Evolutionary conservation across 1,140 invertebrate genomes (phyloP).

Genomic region (Brachionus manjavacas): DNA sequence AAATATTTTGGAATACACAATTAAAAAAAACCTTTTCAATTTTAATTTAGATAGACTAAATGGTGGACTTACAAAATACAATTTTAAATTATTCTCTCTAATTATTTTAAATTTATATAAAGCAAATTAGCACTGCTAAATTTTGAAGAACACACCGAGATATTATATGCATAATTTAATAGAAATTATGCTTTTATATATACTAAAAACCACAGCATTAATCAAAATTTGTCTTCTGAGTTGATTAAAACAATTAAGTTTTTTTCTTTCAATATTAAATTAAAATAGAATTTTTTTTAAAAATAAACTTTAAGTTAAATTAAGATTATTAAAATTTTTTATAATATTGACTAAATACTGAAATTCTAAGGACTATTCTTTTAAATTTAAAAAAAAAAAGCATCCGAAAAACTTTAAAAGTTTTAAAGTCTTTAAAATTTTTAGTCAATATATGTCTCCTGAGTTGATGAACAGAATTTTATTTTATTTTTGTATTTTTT

Average conservation of each 20-base stretch:
- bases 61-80: neutral
- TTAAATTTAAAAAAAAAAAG: too few species aligned
- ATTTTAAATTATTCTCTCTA: neutral
- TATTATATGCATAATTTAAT: neutral
- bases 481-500: too few species aligned
- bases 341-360: too few species aligned
- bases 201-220: neutral
- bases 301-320: too few species aligned
- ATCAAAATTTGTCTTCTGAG: neutral
- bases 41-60: neutral
- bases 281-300: neutral
- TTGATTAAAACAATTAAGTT: neutral
- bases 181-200: neutral
- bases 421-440: too few species aligned
- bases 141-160: neutral
- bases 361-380: too few species aligned
- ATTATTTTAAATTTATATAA: neutral
- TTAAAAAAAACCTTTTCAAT: too few species aligned
- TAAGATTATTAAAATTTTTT: too few species aligned
- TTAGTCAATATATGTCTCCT: too few species aligned
- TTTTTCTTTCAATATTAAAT: neutral
- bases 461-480: too few species aligned
- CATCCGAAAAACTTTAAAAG: too few species aligned
- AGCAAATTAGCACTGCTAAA: neutral
- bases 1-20: too few species aligned